Evolutionary conservation across 1,140 invertebrate genomes (phyloP), one percentile per base, ranked within the genome.

Genomic region (Ganaspis sp.): DNA sequence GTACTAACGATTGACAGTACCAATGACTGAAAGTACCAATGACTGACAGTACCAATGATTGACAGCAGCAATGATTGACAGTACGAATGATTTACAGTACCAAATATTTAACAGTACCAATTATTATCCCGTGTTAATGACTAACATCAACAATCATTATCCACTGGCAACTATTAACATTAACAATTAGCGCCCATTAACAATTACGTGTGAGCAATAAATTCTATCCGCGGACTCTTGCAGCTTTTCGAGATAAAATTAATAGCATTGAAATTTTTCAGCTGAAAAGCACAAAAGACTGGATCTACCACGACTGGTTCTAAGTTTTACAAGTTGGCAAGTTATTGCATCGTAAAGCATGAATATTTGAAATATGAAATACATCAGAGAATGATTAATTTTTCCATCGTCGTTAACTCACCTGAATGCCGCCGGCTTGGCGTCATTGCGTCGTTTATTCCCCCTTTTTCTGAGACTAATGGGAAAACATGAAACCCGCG

Each of bases 401-500:
- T 49, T 49, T 49, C 42, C 1, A n/a, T 49, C 42, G 42, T 17
- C 42, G 9, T 17, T 17, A 49, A 49, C 12, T 49, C 42, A 49
- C 42, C 42, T 49, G 42, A 49, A 49, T 0, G 1, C 42, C 42
- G 42, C 42, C 15, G 42, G 9, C 42, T 49, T 17, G 42, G 42
- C 42, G 42, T 49, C 42, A 49, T 49, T 49, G 42, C 42, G 12
- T 49, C 42, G 42, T 49, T 49, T 49, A 49, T 49, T 49, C 42
- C 15, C 42, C 17, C 42, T 49, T 49, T 49, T 49, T 49, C 15
- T 49, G 42, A 9, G 42, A 49, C 42, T 49, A 49, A 49, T 17
- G 42, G 42, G 42, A 49, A 49, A 49, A 49, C 42, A 49, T 49
- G 42, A 49, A 49, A 49, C 42, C 42, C 42, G 42, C 42, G 42